Percentiles rank a stretch among this genome's conserved stretches.
phyloP scores from a whole-genome alignment of 2,113 vertebrate species.

The Microtus pennsylvanicus region DNA sequence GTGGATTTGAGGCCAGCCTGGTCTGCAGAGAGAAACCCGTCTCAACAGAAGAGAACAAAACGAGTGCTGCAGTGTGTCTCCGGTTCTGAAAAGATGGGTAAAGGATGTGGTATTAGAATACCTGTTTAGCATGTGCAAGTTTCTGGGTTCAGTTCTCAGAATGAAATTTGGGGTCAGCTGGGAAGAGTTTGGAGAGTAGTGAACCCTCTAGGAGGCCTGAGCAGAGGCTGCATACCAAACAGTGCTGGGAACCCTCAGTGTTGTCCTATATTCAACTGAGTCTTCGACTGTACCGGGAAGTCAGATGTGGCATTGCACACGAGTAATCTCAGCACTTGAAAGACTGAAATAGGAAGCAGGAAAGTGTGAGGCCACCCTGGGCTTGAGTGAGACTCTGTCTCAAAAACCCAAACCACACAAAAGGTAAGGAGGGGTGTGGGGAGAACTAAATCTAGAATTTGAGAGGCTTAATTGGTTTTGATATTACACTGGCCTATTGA shows the following conservation, averaged over 20 bases:
- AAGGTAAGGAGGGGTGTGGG: too few species aligned
- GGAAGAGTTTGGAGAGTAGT: background rate
- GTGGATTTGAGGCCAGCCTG: background rate
- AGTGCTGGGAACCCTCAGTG: background rate
- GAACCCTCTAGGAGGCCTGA: background rate
- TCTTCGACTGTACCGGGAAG: background rate
- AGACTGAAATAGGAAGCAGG: background rate
- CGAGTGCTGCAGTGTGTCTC: background rate
- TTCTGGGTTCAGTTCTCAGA: background rate
- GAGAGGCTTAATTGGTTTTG: conserved; percentile 31
- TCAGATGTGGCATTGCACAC: background rate
- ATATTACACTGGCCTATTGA: background rate
- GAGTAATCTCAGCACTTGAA: background rate
- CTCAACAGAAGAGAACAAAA: background rate
- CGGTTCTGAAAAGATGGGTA: background rate
- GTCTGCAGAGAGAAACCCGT: background rate
- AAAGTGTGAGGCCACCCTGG: background rate
- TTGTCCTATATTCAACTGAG: background rate
- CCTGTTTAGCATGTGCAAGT: background rate
- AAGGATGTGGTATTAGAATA: background rate
- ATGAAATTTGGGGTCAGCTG: background rate
- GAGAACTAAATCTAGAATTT: conserved; percentile 43
- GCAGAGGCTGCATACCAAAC: background rate
- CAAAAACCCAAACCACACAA: background rate
- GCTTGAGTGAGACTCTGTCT: background rate